These are phyloP conservation scores for Conistra vaccinii DNA, from an alignment of 2,888 invertebrate species.

Conservation along the genomic window DNA sequence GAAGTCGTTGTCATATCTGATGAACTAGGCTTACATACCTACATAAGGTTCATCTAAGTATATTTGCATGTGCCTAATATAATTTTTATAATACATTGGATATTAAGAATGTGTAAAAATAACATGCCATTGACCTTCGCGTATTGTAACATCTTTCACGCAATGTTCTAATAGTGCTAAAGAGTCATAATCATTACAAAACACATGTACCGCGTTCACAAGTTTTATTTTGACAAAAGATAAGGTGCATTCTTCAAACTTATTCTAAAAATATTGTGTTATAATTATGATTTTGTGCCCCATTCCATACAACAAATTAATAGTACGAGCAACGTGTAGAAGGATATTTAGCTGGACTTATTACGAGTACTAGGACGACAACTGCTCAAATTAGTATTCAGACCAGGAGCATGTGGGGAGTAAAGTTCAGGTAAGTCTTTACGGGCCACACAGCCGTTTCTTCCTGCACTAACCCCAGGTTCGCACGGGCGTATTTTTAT, in stretches of 20 bases:
- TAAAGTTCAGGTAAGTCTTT: not conserved
- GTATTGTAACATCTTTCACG: not conserved
- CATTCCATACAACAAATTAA: not conserved
- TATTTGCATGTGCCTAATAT: not conserved
- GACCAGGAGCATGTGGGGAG: not conserved
- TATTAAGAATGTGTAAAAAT: not conserved
- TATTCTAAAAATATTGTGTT: not conserved
- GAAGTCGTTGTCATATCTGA: not conserved
- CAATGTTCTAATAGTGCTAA: constrained; percentile 28
- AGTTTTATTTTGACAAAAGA: not conserved
- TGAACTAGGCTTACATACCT: too few relatives aligned
- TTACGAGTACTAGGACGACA: too few relatives aligned
- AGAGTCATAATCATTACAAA: constrained; percentile 13
- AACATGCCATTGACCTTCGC: constrained; percentile 39
- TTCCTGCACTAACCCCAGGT: too few relatives aligned
- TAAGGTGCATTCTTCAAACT: not conserved
- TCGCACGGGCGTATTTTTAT: too few relatives aligned
- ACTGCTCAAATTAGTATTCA: not conserved
- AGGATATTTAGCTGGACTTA: not conserved
- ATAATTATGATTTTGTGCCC: not conserved
- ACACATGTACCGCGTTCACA: constrained; percentile 8
- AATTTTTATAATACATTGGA: too few relatives aligned
- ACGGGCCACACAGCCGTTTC: too few relatives aligned
- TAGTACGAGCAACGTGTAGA: not conserved
- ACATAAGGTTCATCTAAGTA: not conserved